Conservation (phyloP, 1,140 invertebrate species). For the Trichonephila clavata region DNA sequence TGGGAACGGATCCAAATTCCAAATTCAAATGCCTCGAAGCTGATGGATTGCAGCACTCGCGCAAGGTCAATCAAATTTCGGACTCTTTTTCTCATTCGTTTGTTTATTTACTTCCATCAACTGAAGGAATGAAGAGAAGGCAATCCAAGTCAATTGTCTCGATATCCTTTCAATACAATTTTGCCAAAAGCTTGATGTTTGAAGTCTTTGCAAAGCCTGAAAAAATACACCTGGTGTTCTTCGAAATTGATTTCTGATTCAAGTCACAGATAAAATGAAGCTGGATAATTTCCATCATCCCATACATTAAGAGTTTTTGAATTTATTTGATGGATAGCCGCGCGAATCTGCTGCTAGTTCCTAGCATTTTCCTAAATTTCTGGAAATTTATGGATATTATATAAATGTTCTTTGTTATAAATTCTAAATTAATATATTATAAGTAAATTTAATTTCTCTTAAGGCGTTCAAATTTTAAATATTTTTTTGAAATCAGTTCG, state of each 20-base stretch:
- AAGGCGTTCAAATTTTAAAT: too few relatives aligned
- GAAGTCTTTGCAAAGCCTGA: neutral
- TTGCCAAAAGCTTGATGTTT: neutral
- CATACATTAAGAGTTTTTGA: neutral
- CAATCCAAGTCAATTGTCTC: conserved; percentile 3
- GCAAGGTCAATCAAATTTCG: conserved; percentile 35
- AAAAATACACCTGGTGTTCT: neutral
- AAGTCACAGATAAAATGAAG: neutral
- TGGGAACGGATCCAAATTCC: conserved; percentile 54
- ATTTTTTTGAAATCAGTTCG: too few relatives aligned
- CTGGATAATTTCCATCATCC: neutral
- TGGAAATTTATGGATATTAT: too few relatives aligned
- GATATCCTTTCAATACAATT: neutral
- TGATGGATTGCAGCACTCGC: conserved; percentile 54
- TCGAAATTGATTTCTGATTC: neutral
- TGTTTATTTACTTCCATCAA: neutral
- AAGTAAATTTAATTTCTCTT: too few relatives aligned
- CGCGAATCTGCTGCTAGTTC: neutral
- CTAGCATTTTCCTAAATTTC: neutral
- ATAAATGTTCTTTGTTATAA: too few relatives aligned
- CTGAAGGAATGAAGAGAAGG: neutral
- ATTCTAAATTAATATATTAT: too few relatives aligned
- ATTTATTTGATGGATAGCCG: neutral
- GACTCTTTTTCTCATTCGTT: conserved; percentile 39
- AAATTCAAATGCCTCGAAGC: conserved; percentile 72